Evolutionary conservation across 2,113 vertebrate species (phyloP).

Genomic region (Corythaeola cristata): DNA sequence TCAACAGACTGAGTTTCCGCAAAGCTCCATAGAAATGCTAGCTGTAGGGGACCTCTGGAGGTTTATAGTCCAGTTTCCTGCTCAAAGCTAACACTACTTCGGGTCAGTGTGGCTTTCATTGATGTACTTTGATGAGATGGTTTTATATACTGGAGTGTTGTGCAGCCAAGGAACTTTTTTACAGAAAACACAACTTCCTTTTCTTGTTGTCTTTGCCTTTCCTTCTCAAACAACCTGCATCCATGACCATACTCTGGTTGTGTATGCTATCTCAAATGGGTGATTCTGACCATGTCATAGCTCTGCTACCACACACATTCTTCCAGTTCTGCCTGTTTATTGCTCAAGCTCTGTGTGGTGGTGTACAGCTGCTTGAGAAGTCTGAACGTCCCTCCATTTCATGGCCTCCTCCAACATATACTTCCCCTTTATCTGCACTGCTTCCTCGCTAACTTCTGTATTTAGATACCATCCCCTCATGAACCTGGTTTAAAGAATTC

Average conservation of each 20-base stretch:
- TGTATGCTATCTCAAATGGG: background rate
- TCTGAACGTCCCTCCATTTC: background rate
- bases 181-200: background rate
- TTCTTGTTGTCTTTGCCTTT: background rate
- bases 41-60: background rate
- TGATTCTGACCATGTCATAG: background rate
- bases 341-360: background rate
- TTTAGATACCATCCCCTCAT: background rate
- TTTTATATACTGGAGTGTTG: fast-evolving
- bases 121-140: background rate
- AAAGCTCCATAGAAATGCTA: background rate
- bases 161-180: background rate
- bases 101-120: background rate
- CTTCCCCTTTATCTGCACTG: background rate
- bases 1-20: background rate
- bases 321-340: background rate
- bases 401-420: background rate
- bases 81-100: background rate
- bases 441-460: background rate
- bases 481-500: background rate
- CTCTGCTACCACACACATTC: background rate
- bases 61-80: background rate
- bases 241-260: background rate
- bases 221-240: background rate
- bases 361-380: background rate